These are phyloP conservation scores for Idaea aversata DNA, from an alignment of 2,888 invertebrate genomes.

Conservation along the genomic window DNA sequence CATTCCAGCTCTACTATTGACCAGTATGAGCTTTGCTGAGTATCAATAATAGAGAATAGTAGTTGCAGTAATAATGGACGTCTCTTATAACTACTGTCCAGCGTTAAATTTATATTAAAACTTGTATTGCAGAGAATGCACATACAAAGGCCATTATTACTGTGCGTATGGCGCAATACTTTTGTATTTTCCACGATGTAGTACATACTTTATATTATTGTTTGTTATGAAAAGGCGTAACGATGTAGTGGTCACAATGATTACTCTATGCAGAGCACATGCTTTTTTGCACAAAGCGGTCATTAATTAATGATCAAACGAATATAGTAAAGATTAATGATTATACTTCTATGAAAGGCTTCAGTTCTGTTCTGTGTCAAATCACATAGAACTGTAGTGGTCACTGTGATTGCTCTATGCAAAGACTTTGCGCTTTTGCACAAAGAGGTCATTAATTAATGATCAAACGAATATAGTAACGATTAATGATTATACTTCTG, in stretches of 20 bases:
- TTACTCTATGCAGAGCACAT: not conserved
- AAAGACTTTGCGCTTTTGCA: not conserved
- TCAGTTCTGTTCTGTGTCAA: not conserved
- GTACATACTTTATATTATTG: not conserved
- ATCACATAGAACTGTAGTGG: not conserved
- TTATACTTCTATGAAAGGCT: not conserved
- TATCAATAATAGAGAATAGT: conserved; percentile 72
- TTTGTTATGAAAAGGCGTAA: not conserved
- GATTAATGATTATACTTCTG: not conserved
- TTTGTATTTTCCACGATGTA: not conserved
- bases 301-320: not conserved
- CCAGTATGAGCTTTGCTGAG: conserved; percentile 56
- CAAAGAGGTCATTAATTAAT: not conserved
- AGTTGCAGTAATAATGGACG: conserved; percentile 61
- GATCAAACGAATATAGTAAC: not conserved
- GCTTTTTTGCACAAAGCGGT: not conserved
- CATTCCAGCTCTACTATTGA: conserved; percentile 41
- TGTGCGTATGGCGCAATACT: conserved; percentile 6
- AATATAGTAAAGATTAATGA: not conserved
- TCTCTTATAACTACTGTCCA: conserved; percentile 43
- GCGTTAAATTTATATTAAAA: conserved; percentile 71
- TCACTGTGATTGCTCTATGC: not conserved
- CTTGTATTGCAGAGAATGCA: conserved; percentile 17
- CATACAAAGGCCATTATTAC: not conserved
- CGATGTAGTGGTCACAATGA: not conserved